phyloP scores from a whole-genome alignment of 2,888 invertebrate species.

The Drosophila picticornis region DNA sequence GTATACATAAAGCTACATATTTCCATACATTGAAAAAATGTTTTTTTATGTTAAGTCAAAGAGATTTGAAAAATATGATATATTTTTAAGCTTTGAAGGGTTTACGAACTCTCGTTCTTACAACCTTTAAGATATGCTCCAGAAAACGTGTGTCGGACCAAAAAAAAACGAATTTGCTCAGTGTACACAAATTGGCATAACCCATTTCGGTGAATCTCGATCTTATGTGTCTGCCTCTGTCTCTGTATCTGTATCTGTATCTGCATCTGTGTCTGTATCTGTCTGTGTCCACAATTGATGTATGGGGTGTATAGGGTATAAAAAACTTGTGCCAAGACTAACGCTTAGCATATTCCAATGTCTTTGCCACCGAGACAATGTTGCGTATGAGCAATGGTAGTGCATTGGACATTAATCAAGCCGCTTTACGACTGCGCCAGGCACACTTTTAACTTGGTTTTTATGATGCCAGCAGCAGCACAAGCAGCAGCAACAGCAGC shows the following conservation, averaged over 20 bases:
- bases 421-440: conserved; percentile 34
- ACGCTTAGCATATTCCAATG: conserved; percentile 15
- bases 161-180: neutral
- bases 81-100: neutral
- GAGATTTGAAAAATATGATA: neutral
- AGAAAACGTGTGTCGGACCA: neutral
- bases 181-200: neutral
- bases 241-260: neutral
- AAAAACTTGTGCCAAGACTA: neutral
- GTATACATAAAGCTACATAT: neutral
- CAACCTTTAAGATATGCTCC: neutral
- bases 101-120: neutral
- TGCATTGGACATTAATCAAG: conserved; percentile 27
- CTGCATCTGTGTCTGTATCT: neutral
- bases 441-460: conserved; percentile 24
- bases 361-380: conserved; percentile 27
- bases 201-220: neutral
- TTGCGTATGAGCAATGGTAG: conserved; percentile 61
- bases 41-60: neutral
- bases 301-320: neutral
- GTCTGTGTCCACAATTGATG: neutral
- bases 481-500: neutral
- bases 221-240: neutral
- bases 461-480: conserved; percentile 33
- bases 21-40: neutral